phyloP scores from a whole-genome alignment of 2,113 vertebrate species.

The Oreochromis tanganicae region DNA sequence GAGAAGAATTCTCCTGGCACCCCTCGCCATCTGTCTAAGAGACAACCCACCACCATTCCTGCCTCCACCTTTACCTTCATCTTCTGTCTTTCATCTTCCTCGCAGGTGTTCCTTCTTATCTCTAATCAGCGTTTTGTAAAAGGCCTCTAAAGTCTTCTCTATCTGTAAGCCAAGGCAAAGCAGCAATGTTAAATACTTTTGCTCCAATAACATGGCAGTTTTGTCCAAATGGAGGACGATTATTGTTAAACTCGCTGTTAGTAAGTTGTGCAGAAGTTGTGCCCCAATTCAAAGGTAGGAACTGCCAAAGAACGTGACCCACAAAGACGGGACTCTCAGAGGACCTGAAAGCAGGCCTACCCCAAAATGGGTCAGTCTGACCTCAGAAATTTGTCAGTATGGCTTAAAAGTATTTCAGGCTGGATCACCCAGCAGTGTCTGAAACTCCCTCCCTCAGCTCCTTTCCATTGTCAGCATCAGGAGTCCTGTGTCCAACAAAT shows the following conservation, averaged over 20 bases:
- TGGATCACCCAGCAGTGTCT: neutral
- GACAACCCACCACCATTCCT: neutral
- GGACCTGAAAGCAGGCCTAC: neutral
- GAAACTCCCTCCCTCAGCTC: neutral
- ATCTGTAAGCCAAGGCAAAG: neutral
- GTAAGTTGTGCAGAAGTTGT: neutral
- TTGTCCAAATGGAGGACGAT: neutral
- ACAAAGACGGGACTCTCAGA: neutral
- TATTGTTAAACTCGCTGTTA: neutral
- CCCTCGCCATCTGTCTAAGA: constrained; percentile 44
- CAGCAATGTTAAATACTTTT: neutral
- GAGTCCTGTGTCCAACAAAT: neutral
- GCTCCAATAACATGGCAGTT: neutral
- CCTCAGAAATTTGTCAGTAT: neutral
- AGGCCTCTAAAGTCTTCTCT: neutral
- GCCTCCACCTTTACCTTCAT: neutral
- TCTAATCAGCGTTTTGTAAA: neutral
- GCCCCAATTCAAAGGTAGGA: neutral
- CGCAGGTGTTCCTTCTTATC: neutral
- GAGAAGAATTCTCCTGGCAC: neutral
- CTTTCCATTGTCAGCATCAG: neutral
- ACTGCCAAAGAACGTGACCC: neutral
- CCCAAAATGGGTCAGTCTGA: neutral
- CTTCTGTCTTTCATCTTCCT: neutral
- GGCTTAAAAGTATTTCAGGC: neutral